Percentiles rank a stretch among this genome's conserved stretches.
phyloP scores from a whole-genome alignment of 1,140 invertebrate species.

The Bradynema listronoti region DNA sequence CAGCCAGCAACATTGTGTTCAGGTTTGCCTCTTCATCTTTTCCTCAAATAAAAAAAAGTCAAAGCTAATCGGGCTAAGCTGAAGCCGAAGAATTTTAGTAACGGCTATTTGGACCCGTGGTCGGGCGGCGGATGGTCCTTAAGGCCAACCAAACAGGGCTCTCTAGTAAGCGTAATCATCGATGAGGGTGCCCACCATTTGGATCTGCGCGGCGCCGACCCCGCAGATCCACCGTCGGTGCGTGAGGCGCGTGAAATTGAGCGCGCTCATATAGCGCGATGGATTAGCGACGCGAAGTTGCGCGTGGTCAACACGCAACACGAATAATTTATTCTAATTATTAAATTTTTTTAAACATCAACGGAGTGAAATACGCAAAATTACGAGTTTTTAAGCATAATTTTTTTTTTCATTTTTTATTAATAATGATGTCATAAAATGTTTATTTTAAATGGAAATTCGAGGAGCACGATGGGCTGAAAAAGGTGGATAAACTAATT shows the following conservation, averaged over 20 bases:
- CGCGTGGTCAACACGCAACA: too few relatives aligned
- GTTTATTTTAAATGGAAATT: too few relatives aligned
- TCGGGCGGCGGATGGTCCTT: constrained; percentile 35
- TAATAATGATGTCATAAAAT: too few relatives aligned
- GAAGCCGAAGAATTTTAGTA: too few relatives aligned
- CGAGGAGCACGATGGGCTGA: too few relatives aligned
- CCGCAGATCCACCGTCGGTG: constrained; percentile 45
- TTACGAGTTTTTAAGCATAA: too few relatives aligned
- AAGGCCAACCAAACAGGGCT: constrained; percentile 35
- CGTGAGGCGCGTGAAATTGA: constrained; percentile 45
- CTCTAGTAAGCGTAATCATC: constrained; percentile 69
- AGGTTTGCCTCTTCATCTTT: constrained; percentile 33
- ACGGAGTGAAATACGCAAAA: too few relatives aligned
- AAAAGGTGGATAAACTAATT: too few relatives aligned
- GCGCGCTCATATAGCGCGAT: constrained; percentile 36
- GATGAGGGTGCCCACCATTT: constrained; percentile 66
- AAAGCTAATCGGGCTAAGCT: constrained; percentile 64
- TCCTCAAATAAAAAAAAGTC: constrained; percentile 3
- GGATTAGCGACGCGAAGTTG: constrained; percentile 27
- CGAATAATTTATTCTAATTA: too few relatives aligned
- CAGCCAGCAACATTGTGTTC: constrained; percentile 65
- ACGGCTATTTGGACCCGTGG: constrained; percentile 83
- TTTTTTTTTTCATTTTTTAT: too few relatives aligned
- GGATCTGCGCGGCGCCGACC: constrained; percentile 47
- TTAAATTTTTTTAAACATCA: too few relatives aligned